Conservation (phyloP, 1,140 invertebrate species). For the Diachasma alloeum region DNA sequence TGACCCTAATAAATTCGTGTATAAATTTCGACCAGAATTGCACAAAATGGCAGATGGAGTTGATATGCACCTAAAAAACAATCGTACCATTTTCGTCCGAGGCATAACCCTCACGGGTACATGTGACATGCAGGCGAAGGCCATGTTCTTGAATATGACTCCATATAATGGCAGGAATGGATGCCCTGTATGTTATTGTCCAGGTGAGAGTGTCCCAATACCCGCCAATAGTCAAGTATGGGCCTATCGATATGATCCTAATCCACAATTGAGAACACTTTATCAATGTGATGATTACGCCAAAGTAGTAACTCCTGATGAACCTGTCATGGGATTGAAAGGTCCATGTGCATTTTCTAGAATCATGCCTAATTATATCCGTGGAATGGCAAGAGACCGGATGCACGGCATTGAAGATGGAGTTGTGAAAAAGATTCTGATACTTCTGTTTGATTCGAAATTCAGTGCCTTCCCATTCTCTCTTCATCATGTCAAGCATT, state of each 20-base stretch:
- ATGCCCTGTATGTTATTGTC: not conserved
- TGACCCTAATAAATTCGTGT: not conserved
- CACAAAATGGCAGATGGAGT: constrained; percentile 1
- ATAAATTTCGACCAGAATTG: not conserved
- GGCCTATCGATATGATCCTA: not conserved
- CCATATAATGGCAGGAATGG: constrained; percentile 14
- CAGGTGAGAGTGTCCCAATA: not conserved
- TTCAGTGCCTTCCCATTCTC: constrained; percentile 20
- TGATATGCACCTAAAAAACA: not conserved
- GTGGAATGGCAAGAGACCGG: constrained; percentile 23
- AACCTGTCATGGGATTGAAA: constrained; percentile 19
- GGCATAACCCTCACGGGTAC: constrained; percentile 18
- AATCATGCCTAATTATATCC: constrained; percentile 26
- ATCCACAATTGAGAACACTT: constrained; percentile 13
- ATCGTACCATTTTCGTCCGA: constrained; percentile 4
- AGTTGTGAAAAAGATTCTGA: constrained; percentile 11
- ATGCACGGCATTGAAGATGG: constrained; percentile 26
- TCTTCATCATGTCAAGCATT: not conserved
- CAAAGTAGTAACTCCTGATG: not conserved
- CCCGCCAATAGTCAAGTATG: not conserved
- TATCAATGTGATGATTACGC: constrained; percentile 6
- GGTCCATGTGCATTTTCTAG: constrained; percentile 8
- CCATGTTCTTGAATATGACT: constrained; percentile 15
- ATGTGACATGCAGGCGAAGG: constrained; percentile 24
- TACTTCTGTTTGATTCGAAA: constrained; percentile 4